These are phyloP conservation scores for Gyps fulvus DNA, from an alignment of 2,113 vertebrate species.

Conservation along the genomic window DNA sequence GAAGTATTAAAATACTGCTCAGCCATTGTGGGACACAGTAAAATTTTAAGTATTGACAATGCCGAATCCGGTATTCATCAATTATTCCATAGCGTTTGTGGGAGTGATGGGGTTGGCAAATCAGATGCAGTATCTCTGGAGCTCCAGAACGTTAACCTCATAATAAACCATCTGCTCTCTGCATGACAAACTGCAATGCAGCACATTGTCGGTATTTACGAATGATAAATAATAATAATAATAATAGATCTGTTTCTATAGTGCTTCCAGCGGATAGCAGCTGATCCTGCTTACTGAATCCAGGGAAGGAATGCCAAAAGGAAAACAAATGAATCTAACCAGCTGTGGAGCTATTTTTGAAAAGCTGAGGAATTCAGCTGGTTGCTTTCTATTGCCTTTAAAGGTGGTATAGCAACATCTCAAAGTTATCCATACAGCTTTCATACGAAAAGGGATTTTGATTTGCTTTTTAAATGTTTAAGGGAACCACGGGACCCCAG, in stretches of 20 bases:
- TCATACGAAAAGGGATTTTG: not conserved
- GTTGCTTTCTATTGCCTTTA: constrained; percentile 31
- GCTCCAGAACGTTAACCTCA: not conserved
- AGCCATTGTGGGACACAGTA: not conserved
- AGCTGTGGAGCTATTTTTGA: constrained; percentile 55
- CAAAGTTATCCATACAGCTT: not conserved
- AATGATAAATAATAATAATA: constrained; percentile 27
- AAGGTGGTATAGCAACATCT: not conserved
- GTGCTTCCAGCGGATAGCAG: constrained; percentile 23
- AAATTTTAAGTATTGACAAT: not conserved
- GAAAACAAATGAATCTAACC: constrained; percentile 35
- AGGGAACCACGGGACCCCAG: not conserved
- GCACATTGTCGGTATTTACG: not conserved
- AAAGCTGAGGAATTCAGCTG: not conserved
- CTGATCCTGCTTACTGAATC: constrained; percentile 44
- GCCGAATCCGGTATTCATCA: not conserved
- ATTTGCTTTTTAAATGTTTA: not conserved
- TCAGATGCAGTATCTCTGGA: not conserved
- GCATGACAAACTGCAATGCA: not conserved
- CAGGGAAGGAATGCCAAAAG: constrained; percentile 5
- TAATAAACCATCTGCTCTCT: constrained; percentile 38
- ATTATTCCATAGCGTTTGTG: not conserved
- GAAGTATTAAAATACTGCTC: not conserved
- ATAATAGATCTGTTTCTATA: not conserved
- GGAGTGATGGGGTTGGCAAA: not conserved